Conservation (phyloP, 2,797 vertebrate species). For the Pangasius larnaudii region DNA sequence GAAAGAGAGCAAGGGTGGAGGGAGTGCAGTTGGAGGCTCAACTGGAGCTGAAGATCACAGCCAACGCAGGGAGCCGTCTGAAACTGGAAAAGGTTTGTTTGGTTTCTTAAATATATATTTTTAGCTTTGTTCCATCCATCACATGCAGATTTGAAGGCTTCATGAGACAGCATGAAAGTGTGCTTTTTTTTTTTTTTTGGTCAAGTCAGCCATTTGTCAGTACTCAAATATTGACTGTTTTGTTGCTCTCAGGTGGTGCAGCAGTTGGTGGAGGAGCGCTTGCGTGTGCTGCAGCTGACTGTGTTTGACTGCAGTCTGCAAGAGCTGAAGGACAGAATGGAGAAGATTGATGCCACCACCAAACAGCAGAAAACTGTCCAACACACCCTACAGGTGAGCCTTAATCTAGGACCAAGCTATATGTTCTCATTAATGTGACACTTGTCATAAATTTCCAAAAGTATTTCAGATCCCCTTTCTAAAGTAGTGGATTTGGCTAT, state of each 20-base stretch:
- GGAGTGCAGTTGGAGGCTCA: conserved; percentile 90
- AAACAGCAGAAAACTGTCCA: conserved; percentile 84
- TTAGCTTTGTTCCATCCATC: not conserved
- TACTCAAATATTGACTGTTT: too few relatives aligned
- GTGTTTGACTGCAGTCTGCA: conserved; percentile 88
- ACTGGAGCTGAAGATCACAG: conserved; percentile 93
- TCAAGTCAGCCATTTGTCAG: not conserved
- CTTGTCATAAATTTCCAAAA: not conserved
- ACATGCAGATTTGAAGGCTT: not conserved
- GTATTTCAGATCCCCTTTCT: too few relatives aligned
- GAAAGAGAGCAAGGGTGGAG: conserved; percentile 76
- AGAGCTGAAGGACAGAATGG: conserved; percentile 90
- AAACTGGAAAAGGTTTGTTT: conserved; percentile 87
- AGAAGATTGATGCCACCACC: conserved; percentile 88
- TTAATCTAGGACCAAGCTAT: not conserved
- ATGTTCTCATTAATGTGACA: not conserved
- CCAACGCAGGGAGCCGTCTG: conserved; percentile 78
- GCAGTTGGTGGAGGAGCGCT: conserved; percentile 87
- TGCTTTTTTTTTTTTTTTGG: not conserved
- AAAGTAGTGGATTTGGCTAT: not conserved
- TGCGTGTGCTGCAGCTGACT: conserved; percentile 82
- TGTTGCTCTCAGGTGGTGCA: conserved; percentile 84
- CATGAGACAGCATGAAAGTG: not conserved
- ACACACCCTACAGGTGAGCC: conserved; percentile 73
- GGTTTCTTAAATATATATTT: not conserved